Evolutionary conservation across 2,888 invertebrate species (phyloP), one percentile per base, ranked within the genome.

Genomic region (Candidula unifasciata): DNA sequence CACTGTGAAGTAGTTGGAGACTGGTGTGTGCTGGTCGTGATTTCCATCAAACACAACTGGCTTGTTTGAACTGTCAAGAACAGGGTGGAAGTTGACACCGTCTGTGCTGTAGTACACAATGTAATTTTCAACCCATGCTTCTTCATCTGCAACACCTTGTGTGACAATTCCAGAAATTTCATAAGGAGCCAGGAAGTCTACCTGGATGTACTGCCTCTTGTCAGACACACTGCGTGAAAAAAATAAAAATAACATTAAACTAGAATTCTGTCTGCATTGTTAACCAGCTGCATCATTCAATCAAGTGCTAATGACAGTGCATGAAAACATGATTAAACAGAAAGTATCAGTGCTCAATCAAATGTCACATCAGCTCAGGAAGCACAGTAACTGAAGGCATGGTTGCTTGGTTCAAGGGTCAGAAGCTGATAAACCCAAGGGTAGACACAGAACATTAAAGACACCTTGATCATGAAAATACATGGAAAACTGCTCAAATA

Each of bases 21-120:
- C 87, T 24, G 88, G 87, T 24, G 89, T 89, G 78, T 88, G 86
- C 24, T 87, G 85, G 57, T 87, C 87, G 8, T 68, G 57, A 74
- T 87, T 87, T 74, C 83, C 85, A 13, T 57, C n/a, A 94, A 97
- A 97, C 52, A 95, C 91, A 13, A 33, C 33, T 37, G 79, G 79
- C n/a, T 64, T 37, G n/a, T 73, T 73, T n/a, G 44, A 37, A 44
- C 24, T 64, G 68, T 73, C 79, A 30, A 68, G 52, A 18, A 85
- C 69, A 68, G 85, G 80, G 33, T 85, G 68, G 80, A 89, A 91
- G 66, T 85, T 88, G n/a, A 85, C 86, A 8, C 90, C 90, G 73
- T 91, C 90, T 30, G 89, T 83, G 71, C 90, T 90, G 84, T 86
- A 88, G 71, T 79, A 88, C 33, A 91, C 88, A 16, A 84, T 86